Evolutionary conservation across 1,140 invertebrate genomes (phyloP).

Genomic region (Bursaphelenchus mucronatus): DNA sequence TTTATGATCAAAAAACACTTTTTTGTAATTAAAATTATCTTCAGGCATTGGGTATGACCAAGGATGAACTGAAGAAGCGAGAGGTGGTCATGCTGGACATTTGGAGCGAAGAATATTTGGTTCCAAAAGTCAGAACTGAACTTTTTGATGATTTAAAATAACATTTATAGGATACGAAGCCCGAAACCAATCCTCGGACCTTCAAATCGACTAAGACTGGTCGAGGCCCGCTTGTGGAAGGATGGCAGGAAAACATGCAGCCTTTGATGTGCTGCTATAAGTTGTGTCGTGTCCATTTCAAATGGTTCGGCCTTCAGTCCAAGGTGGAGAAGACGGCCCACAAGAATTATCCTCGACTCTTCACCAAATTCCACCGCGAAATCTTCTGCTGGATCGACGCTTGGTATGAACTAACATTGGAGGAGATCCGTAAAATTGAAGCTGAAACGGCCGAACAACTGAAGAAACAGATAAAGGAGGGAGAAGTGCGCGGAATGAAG

Average conservation of each 20-base stretch:
- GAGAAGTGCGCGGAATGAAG: constrained; percentile 28
- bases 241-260: constrained; percentile 70
- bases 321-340: constrained; percentile 90
- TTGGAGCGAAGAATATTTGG: constrained; percentile 28
- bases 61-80: constrained; percentile 33
- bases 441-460: constrained; percentile 85
- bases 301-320: constrained; percentile 93
- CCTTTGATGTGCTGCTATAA: constrained; percentile 98
- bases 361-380: constrained; percentile 66
- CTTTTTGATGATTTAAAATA: neutral
- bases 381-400: constrained; percentile 92
- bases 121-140: constrained; percentile 1
- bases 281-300: constrained; percentile 90
- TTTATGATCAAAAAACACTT: neutral
- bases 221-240: constrained; percentile 77
- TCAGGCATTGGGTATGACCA: constrained; percentile 23
- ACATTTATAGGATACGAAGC: constrained; percentile 74
- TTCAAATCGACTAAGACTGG: constrained; percentile 88
- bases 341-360: constrained; percentile 63
- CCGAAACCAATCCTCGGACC: constrained; percentile 78
- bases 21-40: neutral
- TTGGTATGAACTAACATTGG: constrained; percentile 89
- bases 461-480: constrained; percentile 18
- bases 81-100: constrained; percentile 42
- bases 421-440: constrained; percentile 84